phyloP scores from a whole-genome alignment of 2,113 vertebrate genomes.

The Craseonycteris thonglongyai region DNA sequence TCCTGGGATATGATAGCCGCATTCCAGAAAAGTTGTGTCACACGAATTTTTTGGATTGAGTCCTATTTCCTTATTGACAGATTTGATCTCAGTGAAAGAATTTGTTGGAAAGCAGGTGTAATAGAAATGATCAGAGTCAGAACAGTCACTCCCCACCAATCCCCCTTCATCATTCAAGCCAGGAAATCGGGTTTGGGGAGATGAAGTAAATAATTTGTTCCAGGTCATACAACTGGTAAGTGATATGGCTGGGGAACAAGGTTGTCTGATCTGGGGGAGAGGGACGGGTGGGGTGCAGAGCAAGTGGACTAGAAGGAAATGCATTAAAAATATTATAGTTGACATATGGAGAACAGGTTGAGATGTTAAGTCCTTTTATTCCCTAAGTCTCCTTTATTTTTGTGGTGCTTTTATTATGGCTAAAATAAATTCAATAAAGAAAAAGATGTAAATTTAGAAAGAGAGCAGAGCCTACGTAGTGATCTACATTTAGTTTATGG shows the following conservation, averaged over 20 bases:
- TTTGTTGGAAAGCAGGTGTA: constrained; percentile 5
- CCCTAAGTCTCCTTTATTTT: constrained; percentile 6
- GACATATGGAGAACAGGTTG: background rate
- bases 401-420: background rate
- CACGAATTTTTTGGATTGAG: constrained; percentile 22
- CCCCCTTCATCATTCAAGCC: background rate
- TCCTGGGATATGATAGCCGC: background rate
- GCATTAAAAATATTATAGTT: background rate
- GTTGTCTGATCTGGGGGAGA: background rate
- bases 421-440: constrained; percentile 9
- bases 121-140: background rate
- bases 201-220: background rate
- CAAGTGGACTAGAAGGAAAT: background rate
- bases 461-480: background rate
- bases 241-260: background rate
- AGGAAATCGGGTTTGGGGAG: background rate
- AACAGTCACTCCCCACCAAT: background rate
- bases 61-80: background rate
- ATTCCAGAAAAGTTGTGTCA: constrained; percentile 14
- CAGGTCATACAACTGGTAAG: background rate
- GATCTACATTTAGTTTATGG: background rate
- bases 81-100: constrained; percentile 15
- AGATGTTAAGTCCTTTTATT: constrained; percentile 10
- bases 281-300: background rate
- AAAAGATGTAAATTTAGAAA: background rate